These are phyloP conservation scores for Microctenopoma steveboyesi DNA, from an alignment of 2,797 vertebrate genomes.

Conservation along the genomic window DNA sequence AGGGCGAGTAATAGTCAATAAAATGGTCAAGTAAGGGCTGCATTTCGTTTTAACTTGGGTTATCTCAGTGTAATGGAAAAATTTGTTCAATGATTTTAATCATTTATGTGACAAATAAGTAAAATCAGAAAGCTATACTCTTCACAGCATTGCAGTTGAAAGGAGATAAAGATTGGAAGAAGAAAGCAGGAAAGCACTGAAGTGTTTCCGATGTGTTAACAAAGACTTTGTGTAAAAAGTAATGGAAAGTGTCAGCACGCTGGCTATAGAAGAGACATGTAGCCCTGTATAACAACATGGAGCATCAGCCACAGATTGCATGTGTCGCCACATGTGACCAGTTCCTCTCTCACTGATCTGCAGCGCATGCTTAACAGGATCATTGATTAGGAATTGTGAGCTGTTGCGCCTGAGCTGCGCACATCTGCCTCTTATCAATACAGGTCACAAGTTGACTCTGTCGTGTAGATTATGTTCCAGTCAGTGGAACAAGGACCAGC, in stretches of 20 bases:
- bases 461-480: slow-evolving; percentile 47
- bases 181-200: slow-evolving; percentile 5
- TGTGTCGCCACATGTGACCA: slow-evolving; percentile 25
- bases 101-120: too few relatives aligned
- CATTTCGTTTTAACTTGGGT: too few relatives aligned
- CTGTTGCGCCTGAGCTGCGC: slow-evolving; percentile 47
- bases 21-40: too few relatives aligned
- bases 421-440: slow-evolving; percentile 46
- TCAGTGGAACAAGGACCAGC: slow-evolving; percentile 18
- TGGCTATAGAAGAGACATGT: slow-evolving; percentile 15
- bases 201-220: slow-evolving; percentile 37
- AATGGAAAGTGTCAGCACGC: slow-evolving; percentile 49
- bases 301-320: slow-evolving; percentile 31
- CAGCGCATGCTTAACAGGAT: slow-evolving; percentile 46
- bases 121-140: not conserved
- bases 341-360: slow-evolving; percentile 61
- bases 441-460: slow-evolving; percentile 39
- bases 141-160: not conserved
- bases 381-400: slow-evolving; percentile 72
- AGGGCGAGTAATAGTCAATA: too few relatives aligned
- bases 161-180: not conserved
- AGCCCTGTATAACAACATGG: slow-evolving; percentile 31
- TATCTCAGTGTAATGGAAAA: too few relatives aligned
- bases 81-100: too few relatives aligned
- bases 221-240: slow-evolving; percentile 45